A percentile compares a stretch with the other conserved stretches of the same genome.
Evolutionary conservation across 1,140 invertebrate species (phyloP).

Genomic region (Temnothorax curvispinosus): DNA sequence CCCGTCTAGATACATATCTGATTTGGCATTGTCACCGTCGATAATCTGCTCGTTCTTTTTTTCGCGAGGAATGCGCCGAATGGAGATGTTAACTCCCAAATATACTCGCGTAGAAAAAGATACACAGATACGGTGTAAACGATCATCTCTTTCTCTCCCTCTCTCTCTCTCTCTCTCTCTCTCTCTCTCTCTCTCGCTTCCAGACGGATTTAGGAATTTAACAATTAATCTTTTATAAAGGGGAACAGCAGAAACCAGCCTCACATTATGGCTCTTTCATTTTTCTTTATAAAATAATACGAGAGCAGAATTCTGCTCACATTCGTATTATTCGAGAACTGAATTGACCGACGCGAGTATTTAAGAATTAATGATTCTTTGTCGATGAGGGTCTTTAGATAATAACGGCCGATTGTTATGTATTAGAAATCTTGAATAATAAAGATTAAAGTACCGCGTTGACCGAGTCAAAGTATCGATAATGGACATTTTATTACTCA

Average conservation of each 20-base stretch:
- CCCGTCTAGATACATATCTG: conserved; percentile 71
- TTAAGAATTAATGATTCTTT: conserved; percentile 7
- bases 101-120: not conserved
- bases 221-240: not conserved
- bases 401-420: not conserved
- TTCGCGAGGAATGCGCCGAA: conserved; percentile 4
- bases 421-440: not conserved
- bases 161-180: not conserved
- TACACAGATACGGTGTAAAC: not conserved
- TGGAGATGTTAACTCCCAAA: not conserved
- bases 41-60: conserved; percentile 53
- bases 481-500: not conserved
- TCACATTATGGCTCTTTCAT: not conserved
- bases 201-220: not conserved
- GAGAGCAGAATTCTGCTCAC: not conserved
- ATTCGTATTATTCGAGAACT: not conserved
- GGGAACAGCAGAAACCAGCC: not conserved
- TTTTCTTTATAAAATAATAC: not conserved
- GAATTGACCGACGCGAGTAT: not conserved
- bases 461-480: not conserved
- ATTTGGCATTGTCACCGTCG: conserved; percentile 53
- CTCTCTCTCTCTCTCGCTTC: not conserved
- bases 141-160: not conserved
- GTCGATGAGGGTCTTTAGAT: not conserved
- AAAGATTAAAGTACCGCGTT: not conserved